Percentiles rank a stretch among this genome's conserved stretches.
These are phyloP conservation scores for Synanthedon vespiformis DNA, from an alignment of 2,888 invertebrate genomes.

Conservation along the genomic window DNA sequence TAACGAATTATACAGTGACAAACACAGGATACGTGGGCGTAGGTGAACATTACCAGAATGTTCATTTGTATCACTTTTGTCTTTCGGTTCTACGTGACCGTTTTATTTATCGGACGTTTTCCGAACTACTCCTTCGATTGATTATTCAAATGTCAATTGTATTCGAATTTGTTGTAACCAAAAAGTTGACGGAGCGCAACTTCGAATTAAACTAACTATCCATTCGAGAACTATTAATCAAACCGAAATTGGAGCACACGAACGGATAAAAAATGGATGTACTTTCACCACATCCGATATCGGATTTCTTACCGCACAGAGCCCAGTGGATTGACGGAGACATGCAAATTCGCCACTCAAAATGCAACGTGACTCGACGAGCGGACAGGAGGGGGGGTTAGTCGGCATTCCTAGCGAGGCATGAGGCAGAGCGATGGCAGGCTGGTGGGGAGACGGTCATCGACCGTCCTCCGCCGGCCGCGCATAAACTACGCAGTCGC, in stretches of 20 bases:
- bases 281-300: conserved; percentile 27
- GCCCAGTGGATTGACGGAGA: conserved; percentile 21
- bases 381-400: conserved; percentile 17
- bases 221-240: conserved; percentile 14
- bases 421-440: background rate
- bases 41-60: conserved; percentile 47
- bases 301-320: conserved; percentile 19
- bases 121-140: background rate
- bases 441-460: conserved; percentile 30
- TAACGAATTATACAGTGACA: conserved; percentile 24
- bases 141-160: background rate
- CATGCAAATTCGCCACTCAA: conserved; percentile 61
- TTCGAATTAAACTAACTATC: too few species aligned
- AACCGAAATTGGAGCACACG: conserved; percentile 14
- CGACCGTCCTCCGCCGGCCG: conserved; percentile 65
- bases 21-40: conserved; percentile 37
- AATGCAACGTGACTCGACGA: conserved; percentile 58
- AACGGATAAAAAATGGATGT: conserved; percentile 17
- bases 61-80: conserved; percentile 27
- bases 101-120: background rate
- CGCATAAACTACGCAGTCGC: conserved; percentile 64
- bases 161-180: background rate
- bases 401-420: conserved; percentile 51
- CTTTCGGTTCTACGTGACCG: conserved; percentile 16
- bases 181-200: background rate